Evolutionary conservation across 1,140 invertebrate species (phyloP), one percentile per base, ranked within the genome.

Genomic region (Aporrectodea caliginosa): DNA sequence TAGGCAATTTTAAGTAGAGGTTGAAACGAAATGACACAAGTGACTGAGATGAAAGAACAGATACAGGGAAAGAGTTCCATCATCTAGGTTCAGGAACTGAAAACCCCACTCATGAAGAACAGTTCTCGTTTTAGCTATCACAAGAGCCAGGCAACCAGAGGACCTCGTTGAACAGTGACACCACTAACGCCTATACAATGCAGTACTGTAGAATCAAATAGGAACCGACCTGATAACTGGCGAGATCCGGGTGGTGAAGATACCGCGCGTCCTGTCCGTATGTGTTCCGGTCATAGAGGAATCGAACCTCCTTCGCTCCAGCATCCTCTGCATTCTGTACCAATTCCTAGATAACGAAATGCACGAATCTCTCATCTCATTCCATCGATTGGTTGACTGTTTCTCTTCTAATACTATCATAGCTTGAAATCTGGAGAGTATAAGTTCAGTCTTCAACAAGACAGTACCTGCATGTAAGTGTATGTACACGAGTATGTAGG

Each of bases 311-410:
- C 27, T 35, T 29, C 6, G 77, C 77, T 0, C 35, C 77, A 32
- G 69, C 58, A 71, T 78, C 77, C 27, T 78, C 77, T 71, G 77
- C 77, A 69, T 70, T 78, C 77, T 78, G 58, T 2, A 78, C 30
- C n/a, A 78, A 32, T 31, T 78, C 77, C 77, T 78, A 71, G 58
- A 72, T 27, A 72, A 32, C 2, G 32, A 12, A 0, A 78, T 31
- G 30, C 35, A 32, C 29, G n/a, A n/a, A 78, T 16, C 27, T 14
- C 31, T 33, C 1, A 33, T 31, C n/a, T n/a, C 29, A 74, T 32
- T 22, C 73, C 31, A 33, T 2, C 2, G 22, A 74, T 6, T 31
- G 16, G 30, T 32, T 32, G 14, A 33, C 14, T 68, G 14, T 16
- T 68, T 16, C 14, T 16, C 14, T 16, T 68, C 14, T 27, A 68